Evolutionary conservation across 2,888 invertebrate species (phyloP), one percentile per base, ranked within the genome.

Genomic region (Drosophila kokeensis): DNA sequence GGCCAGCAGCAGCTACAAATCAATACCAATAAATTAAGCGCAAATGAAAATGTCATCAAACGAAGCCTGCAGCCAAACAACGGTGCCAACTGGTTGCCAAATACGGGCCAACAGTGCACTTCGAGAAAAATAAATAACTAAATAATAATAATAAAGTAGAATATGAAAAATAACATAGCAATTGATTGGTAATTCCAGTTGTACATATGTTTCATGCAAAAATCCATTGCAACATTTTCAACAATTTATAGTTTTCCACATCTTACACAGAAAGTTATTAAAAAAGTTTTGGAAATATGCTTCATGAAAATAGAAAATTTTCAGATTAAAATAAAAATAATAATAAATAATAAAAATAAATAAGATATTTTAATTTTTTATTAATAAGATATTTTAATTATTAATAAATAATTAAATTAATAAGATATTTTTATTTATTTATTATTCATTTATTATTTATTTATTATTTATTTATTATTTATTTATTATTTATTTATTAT

Each of bases 11-110:
- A 66, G 40, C 5, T 49, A 54, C 36, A 68, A 84, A 82, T 82
- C 82, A 73, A 82, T 84, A 71, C 62, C 76, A 77, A 79, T 82
- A 84, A 83, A 84, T 73, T 74, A 84, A 77, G 60, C 58, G 55
- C 63, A 79, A 69, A 72, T 79, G 78, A 50, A 78, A 71, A 70
- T 62, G 68, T n/a, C 60, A 53, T 65, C 49, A 40, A 79, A 42
- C 48, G 40, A 50, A 34, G 42, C 65, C 48, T n/a, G 11, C 32
- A 32, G 34, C 54, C 57, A 50, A 24, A 36, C 58, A 68, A 48
- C 53, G 45, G 32, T 34, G 57, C 5, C 38, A 52, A 21, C 48
- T 55, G 63, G 38, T 58, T 40, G 29, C 30, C 36, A 55, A 29
- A 58, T 65, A 34, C 11, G 42, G 27, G 40, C 45, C 50, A 21